A percentile compares a stretch with the other conserved stretches of the same genome.
Conservation (phyloP, 1,140 invertebrate genomes). For the Drosophila hydei region DNA sequence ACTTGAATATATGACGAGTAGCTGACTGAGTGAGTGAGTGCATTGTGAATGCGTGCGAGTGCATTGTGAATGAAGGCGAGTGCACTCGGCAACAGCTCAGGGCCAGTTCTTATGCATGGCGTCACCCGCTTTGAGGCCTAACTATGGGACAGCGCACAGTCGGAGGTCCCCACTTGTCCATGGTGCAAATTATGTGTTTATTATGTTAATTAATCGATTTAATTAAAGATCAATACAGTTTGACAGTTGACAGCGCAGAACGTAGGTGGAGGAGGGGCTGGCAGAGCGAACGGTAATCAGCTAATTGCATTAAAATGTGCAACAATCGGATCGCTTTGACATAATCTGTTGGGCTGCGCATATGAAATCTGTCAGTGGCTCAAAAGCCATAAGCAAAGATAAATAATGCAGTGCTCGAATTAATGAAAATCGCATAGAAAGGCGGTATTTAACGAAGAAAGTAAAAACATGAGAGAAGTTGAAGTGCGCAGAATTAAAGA, state of each 20-base stretch:
- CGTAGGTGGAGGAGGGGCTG: not conserved
- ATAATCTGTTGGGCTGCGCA: not conserved
- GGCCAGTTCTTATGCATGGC: constrained; percentile 51
- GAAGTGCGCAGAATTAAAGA: too few relatives aligned
- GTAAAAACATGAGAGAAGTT: too few relatives aligned
- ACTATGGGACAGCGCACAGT: constrained; percentile 22
- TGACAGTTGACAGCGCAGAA: constrained; percentile 23
- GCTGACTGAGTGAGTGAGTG: not conserved
- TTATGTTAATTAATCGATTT: constrained; percentile 68
- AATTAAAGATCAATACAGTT: constrained; percentile 62
- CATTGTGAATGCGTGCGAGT: constrained; percentile 11
- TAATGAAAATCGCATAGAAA: not conserved
- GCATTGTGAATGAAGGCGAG: constrained; percentile 14
- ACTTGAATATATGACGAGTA: constrained; percentile 16
- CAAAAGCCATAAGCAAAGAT: not conserved
- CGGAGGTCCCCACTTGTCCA: constrained; percentile 45
- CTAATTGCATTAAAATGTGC: constrained; percentile 46
- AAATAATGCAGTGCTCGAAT: not conserved
- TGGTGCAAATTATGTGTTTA: constrained; percentile 55
- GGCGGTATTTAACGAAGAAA: not conserved
- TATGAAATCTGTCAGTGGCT: not conserved
- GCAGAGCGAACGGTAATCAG: not conserved
- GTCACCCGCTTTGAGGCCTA: constrained; percentile 39
- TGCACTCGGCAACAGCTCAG: constrained; percentile 23
- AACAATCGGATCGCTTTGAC: constrained; percentile 8